Evolutionary conservation across 2,888 invertebrate genomes (phyloP).

Genomic region (Anoncus sp.): DNA sequence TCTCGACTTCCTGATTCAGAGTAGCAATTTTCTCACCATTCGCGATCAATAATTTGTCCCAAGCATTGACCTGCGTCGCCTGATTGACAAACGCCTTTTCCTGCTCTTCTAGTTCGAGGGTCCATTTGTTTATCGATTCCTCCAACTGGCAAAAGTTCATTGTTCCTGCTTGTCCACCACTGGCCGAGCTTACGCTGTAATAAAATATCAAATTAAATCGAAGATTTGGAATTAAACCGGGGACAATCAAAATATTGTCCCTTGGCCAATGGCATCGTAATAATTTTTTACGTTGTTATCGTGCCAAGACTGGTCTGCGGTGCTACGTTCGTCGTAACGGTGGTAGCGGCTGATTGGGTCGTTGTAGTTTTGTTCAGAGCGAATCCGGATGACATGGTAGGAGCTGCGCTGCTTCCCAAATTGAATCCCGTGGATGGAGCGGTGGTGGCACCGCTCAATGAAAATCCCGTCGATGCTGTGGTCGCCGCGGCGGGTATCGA

Average conservation of each 20-base stretch:
- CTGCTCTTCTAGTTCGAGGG: constrained; percentile 95
- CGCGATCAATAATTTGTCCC: constrained; percentile 95
- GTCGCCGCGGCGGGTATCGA: constrained; percentile 45
- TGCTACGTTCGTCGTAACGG: constrained; percentile 68
- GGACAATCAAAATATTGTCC: no score
- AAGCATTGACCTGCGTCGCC: constrained; percentile 97
- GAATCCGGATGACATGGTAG: constrained; percentile 71
- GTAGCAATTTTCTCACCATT: constrained; percentile 97
- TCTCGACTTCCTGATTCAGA: constrained; percentile 94
- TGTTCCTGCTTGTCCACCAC: constrained; percentile 81
- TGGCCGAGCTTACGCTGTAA: constrained; percentile 78
- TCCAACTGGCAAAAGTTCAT: constrained; percentile 94
- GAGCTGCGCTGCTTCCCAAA: constrained; percentile 62
- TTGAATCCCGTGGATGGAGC: constrained; percentile 51
- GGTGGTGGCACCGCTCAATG: constrained; percentile 60
- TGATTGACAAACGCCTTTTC: constrained; percentile 97
- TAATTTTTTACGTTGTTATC: constrained; percentile 75
- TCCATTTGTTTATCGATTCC: constrained; percentile 98
- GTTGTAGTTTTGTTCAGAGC: constrained; percentile 69
- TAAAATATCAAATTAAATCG: background rate
- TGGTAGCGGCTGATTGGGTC: constrained; percentile 63
- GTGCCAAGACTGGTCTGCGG: constrained; percentile 77
- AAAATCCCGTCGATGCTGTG: constrained; percentile 69
- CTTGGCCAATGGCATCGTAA: background rate
- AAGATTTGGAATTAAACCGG: background rate